Base-by-base conservation (phyloP, 2,797 vertebrate genomes). In the Melanitta fusca region DNA sequence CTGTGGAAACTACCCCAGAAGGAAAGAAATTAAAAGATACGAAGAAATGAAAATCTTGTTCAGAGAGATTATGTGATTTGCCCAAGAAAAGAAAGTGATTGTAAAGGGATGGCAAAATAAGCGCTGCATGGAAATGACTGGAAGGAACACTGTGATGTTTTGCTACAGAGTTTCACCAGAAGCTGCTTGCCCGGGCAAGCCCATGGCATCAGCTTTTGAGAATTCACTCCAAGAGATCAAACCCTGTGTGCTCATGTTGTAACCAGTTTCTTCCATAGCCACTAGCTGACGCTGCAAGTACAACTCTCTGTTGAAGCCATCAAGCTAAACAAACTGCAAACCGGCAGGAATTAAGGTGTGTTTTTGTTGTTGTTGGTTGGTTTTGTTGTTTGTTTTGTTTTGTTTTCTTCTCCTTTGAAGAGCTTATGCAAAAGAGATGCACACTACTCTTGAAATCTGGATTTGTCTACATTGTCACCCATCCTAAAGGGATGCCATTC, bases 261-360 rank as follows among this genome's bases (percentile, higher is more conserved):
- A 7, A 49, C 54, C 78, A 72, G 8, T 87, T 80, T 80, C 70
- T 64, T 39, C 54, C 19, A 8, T 2, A 69, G 79, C 94, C 94
- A 87, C 82, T 89, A 93, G 94, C 92, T 92, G 89, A n/a, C 65
- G 74, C 91, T 95, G 61, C 65, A 64, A 77, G 91, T 54, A 87
- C 77, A 92, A 74, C 38, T 84, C 64, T 87, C 21, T 16, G 28
- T 62, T 28, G 7, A 5, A 68, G 65, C 69, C 21, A 21, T 19
- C 73, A 20, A 17, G 20, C 25, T 36, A 49, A 56, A 30, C 0
- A 4, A 80, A 32, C 45, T 69, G 82, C 58, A 71, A 12, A 8
- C 20, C 36, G 34, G 8, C 41, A 58, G 41, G n/a, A 75, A 30
- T 21, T 18, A 47, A 51, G 61, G 20, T 10, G 1, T 49, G 12